phyloP scores from a whole-genome alignment of 2,797 vertebrate genomes.

The Buceros bicornis region DNA sequence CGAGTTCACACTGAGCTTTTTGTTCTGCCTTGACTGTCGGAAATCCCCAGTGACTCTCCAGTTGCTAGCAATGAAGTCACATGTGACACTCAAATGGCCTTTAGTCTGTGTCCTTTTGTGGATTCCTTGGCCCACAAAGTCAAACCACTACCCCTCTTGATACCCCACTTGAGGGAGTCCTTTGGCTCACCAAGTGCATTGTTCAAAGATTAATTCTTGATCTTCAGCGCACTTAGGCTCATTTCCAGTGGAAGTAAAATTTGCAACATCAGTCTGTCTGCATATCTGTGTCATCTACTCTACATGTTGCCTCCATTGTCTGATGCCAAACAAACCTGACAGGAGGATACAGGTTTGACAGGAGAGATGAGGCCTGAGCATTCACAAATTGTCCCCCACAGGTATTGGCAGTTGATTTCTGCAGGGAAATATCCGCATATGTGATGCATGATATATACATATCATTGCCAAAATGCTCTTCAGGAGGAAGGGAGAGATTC shows the following conservation, averaged over 20 bases:
- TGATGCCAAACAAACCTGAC: neutral
- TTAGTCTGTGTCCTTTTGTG: neutral
- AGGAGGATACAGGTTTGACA: neutral
- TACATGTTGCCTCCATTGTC: neutral
- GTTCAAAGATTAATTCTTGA: conserved; percentile 17
- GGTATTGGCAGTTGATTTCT: neutral
- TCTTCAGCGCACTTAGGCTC: neutral
- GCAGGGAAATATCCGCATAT: neutral
- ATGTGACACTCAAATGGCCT: neutral
- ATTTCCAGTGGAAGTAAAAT: neutral
- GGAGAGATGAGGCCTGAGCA: neutral
- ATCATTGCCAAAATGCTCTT: neutral
- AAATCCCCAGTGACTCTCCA: neutral
- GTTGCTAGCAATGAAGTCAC: neutral
- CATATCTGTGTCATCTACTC: neutral
- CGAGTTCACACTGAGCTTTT: neutral
- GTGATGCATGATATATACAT: neutral
- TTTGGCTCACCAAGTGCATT: neutral
- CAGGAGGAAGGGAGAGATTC: neutral
- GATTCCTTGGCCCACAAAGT: neutral
- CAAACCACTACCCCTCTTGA: neutral
- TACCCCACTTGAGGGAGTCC: neutral
- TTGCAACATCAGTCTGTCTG: neutral
- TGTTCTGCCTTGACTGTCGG: neutral
- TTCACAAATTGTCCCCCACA: neutral